Conservation (phyloP, 2,113 vertebrate genomes). For the Gymnogyps californianus region DNA sequence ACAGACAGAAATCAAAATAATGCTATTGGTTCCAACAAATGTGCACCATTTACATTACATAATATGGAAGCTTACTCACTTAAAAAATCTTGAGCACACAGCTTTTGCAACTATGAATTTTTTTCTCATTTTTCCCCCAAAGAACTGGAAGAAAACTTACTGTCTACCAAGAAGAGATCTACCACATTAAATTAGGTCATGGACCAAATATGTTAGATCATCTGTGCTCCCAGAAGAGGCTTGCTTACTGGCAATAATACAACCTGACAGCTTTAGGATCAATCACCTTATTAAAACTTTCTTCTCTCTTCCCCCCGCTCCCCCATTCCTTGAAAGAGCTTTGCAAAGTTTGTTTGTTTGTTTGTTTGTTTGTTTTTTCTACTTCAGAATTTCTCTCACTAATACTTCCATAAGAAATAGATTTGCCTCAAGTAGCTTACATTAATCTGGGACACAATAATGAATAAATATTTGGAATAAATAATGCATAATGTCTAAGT, state of each 20-base stretch:
- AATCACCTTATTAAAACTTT: slow-evolving; percentile 53
- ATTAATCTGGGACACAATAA: slow-evolving; percentile 41
- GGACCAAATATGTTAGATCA: slow-evolving; percentile 48
- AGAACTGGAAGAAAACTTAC: slow-evolving; percentile 14
- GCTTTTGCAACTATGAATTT: neutral
- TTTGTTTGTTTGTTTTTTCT: neutral
- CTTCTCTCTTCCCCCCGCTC: neutral
- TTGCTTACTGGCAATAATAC: slow-evolving; percentile 28
- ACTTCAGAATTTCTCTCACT: slow-evolving; percentile 25
- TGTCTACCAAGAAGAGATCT: slow-evolving; percentile 3
- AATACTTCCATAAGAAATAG: slow-evolving; percentile 18
- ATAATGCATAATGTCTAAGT: slow-evolving; percentile 39
- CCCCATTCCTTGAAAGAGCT: neutral
- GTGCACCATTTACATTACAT: neutral
- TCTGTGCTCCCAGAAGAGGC: slow-evolving; percentile 22
- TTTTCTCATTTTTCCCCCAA: neutral
- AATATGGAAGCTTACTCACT: neutral
- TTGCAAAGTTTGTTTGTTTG: neutral
- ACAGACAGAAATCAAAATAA: neutral
- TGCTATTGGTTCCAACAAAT: neutral
- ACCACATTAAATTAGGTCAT: slow-evolving; percentile 37
- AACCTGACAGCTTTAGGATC: slow-evolving; percentile 54
- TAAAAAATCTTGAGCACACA: neutral
- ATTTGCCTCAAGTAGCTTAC: slow-evolving; percentile 41
- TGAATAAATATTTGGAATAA: slow-evolving; percentile 61